Conservation (phyloP, 92 coral and sea anemone species). For the Montipora capitata region DNA sequence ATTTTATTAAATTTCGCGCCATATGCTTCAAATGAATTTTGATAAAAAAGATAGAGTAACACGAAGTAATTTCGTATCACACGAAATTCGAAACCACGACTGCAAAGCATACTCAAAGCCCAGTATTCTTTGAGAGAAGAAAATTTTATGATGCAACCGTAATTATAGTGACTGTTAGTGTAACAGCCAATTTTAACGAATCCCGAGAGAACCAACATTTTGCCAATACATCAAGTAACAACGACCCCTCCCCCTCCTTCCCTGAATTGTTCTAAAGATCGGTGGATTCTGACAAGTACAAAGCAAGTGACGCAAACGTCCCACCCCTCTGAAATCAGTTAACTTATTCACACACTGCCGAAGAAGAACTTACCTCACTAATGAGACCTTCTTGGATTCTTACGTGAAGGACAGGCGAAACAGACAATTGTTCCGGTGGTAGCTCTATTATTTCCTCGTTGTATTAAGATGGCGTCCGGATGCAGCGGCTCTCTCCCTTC, state of each 20-base stretch:
- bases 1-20: constrained; percentile 4
- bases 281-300: constrained; percentile 31
- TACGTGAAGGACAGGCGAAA: constrained; percentile 27
- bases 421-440: constrained; percentile 28
- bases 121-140: constrained; percentile 18
- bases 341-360: constrained; percentile 26
- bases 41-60: constrained; percentile 17
- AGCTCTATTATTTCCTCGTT: constrained; percentile 6
- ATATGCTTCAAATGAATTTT: constrained; percentile 9
- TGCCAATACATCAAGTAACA: constrained; percentile 5
- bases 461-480: constrained; percentile 11
- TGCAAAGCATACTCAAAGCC: constrained; percentile 13
- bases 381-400: constrained; percentile 39
- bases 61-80: constrained; percentile 22
- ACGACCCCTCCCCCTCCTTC: constrained; percentile 14
- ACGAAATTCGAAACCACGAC: constrained; percentile 38
- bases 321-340: constrained; percentile 25
- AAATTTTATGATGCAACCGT: constrained; percentile 14
- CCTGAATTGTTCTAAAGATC: constrained; percentile 29
- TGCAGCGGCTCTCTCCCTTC: background rate
- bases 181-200: constrained; percentile 38
- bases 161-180: constrained; percentile 9
- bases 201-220: background rate
- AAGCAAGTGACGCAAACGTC: constrained; percentile 23
- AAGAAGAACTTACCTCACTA: constrained; percentile 36